These are phyloP conservation scores for Troides helena DNA, from an alignment of 2,888 invertebrate genomes.

Conservation along the genomic window DNA sequence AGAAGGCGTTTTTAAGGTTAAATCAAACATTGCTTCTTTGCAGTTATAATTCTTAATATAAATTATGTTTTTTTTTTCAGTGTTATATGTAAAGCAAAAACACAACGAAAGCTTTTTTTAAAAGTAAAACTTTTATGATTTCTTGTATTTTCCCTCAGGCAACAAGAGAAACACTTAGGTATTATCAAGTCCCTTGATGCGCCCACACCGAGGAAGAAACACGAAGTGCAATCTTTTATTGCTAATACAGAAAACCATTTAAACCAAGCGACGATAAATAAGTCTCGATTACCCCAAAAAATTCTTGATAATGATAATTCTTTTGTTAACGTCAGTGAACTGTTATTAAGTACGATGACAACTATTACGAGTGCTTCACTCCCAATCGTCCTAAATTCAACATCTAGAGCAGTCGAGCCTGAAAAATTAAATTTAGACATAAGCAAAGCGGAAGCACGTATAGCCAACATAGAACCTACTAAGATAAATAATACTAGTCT, in stretches of 20 bases:
- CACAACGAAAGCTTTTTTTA: neutral
- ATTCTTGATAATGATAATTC: conserved; percentile 59
- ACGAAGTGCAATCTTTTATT: conserved; percentile 72
- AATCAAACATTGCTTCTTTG: conserved; percentile 2
- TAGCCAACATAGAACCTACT: conserved; percentile 52
- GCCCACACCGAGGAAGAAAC: conserved; percentile 68
- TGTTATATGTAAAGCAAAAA: neutral
- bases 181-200: conserved; percentile 80
- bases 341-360: conserved; percentile 32
- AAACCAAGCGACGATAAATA: conserved; percentile 45
- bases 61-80: neutral
- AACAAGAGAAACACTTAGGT: conserved; percentile 90
- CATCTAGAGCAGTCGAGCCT: conserved; percentile 44
- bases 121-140: neutral
- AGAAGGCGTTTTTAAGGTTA: conserved; percentile 89
- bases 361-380: conserved; percentile 26
- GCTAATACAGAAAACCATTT: conserved; percentile 60
- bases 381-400: neutral
- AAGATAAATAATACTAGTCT: conserved; percentile 56
- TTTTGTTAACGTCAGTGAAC: conserved; percentile 34
- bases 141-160: conserved; percentile 69
- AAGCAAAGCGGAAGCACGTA: neutral
- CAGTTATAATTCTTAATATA: neutral
- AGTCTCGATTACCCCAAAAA: conserved; percentile 51
- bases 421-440: conserved; percentile 23